Evolutionary conservation across 2,113 vertebrate genomes (phyloP).

Genomic region (Paedocypris sp.): DNA sequence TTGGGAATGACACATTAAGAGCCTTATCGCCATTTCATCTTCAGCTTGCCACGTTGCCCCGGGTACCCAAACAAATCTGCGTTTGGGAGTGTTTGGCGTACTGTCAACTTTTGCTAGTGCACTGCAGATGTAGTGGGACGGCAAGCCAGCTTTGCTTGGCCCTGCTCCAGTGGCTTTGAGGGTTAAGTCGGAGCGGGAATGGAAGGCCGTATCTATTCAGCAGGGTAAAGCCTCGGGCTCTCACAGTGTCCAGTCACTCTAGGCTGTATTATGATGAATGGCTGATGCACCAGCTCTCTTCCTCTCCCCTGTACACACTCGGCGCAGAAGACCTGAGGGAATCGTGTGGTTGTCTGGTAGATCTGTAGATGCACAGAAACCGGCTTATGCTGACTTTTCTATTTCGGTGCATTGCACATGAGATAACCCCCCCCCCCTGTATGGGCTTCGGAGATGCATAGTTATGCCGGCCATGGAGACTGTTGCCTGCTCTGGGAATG

Average conservation of each 20-base stretch:
- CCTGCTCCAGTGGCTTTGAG: background rate
- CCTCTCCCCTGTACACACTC: constrained; percentile 1
- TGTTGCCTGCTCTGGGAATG: too few species aligned
- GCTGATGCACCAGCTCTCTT: constrained; percentile 17
- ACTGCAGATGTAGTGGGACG: background rate
- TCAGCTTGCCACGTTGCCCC: background rate
- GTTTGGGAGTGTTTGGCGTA: background rate
- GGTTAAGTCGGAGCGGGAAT: background rate
- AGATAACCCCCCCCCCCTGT: too few species aligned
- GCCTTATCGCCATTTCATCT: constrained; percentile 1
- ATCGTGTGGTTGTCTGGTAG: background rate
- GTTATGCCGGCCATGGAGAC: too few species aligned
- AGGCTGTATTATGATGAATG: constrained; percentile 29
- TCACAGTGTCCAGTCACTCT: constrained; percentile 12
- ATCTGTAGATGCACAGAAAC: too few species aligned
- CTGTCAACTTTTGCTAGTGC: background rate
- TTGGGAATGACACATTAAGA: background rate
- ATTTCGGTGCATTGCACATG: too few species aligned
- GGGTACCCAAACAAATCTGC: constrained; percentile 2
- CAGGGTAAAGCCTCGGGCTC: constrained; percentile 11
- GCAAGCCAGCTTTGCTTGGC: background rate
- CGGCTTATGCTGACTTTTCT: too few species aligned
- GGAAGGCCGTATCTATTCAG: constrained; percentile 11
- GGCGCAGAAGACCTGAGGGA: background rate
- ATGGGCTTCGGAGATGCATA: too few species aligned